Conservation (phyloP, 2,888 invertebrate species). For the Dynastes tityus region DNA sequence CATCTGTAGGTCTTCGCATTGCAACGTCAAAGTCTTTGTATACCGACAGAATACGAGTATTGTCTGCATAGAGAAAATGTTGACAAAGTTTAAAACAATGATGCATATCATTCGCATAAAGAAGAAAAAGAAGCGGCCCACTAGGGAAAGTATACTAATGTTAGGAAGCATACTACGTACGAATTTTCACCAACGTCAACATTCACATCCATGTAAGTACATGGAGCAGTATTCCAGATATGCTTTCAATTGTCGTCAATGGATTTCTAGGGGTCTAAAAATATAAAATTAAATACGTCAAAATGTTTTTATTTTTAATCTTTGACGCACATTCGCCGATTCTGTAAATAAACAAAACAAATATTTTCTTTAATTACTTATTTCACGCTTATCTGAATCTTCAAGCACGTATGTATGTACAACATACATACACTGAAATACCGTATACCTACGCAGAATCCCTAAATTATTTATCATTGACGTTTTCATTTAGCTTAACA, state of each 20-base stretch:
- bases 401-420: neutral
- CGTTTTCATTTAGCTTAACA: neutral
- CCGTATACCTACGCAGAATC: neutral
- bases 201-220: conserved; percentile 19
- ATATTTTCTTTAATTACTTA: conserved; percentile 44
- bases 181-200: neutral
- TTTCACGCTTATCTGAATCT: conserved; percentile 40
- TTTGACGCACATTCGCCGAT: conserved; percentile 38
- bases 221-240: conserved; percentile 20
- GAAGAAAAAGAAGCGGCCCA: too few species aligned
- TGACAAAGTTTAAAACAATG: too few species aligned
- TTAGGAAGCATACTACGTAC: too few species aligned
- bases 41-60: too few species aligned
- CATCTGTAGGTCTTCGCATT: too few species aligned
- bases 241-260: conserved; percentile 41
- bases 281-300: conserved; percentile 39
- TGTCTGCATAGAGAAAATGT: too few species aligned
- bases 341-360: conserved; percentile 41
- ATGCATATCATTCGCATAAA: too few species aligned
- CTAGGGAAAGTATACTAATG: too few species aligned
- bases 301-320: conserved; percentile 47
- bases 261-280: conserved; percentile 31
- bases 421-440: neutral
- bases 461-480: neutral
- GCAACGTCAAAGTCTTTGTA: too few species aligned